Evolutionary conservation across 2,797 vertebrate genomes (phyloP).

Genomic region (Manis javanica): DNA sequence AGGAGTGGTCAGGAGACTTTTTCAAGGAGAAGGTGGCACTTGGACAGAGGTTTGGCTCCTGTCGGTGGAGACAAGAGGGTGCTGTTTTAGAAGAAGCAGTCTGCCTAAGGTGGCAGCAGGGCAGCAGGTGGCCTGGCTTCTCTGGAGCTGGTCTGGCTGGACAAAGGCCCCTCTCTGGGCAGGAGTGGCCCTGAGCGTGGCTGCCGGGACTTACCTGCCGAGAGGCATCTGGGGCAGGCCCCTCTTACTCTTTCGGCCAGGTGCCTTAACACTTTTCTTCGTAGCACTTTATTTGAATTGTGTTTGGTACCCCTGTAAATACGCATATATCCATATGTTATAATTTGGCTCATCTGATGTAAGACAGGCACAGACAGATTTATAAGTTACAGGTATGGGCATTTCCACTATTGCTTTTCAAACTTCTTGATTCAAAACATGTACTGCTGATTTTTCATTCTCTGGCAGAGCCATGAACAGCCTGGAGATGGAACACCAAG

Average conservation of each 20-base stretch:
- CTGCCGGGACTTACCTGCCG: not conserved
- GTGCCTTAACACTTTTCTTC: not conserved
- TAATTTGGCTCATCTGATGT: accelerated
- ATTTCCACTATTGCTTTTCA: not conserved
- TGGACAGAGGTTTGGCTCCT: not conserved
- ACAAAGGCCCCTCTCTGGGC: not conserved
- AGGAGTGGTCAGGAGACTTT: not conserved
- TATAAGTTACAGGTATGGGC: not conserved
- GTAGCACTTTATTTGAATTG: not conserved
- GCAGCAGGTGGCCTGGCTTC: accelerated
- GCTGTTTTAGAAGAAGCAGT: not conserved
- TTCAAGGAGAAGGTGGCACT: not conserved
- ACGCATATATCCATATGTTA: not conserved
- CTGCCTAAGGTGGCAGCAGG: not conserved
- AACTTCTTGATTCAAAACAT: not conserved
- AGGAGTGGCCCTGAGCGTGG: accelerated
- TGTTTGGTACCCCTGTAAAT: no score
- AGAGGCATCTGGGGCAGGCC: no score
- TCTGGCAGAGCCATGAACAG: not conserved
- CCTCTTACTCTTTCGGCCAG: not conserved
- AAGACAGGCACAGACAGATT: not conserved
- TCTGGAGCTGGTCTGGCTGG: not conserved
- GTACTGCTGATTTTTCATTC: not conserved
- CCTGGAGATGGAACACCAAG: not conserved
- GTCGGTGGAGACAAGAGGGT: not conserved